Base-by-base conservation (phyloP, 2,113 vertebrate genomes). In the Hydrochoerus hydrochaeris region DNA sequence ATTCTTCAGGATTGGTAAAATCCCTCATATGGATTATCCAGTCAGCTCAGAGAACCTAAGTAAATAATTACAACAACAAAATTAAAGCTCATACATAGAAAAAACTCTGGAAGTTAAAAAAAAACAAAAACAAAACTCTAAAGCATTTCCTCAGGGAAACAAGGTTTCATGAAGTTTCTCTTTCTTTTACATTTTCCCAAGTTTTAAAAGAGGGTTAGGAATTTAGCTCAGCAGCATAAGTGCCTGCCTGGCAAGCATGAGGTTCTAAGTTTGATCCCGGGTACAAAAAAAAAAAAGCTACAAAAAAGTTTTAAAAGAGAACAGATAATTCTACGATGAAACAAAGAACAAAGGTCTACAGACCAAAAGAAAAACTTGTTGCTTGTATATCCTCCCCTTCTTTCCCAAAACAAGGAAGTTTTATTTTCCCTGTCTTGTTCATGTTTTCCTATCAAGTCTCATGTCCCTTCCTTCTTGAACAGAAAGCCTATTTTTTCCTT, bases 41-140 rank as follows among this genome's bases (percentile, higher is more conserved):
- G 30, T 49, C n/a, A 63, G 54, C 26, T 84, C 63, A 94, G 91
- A 95, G 90, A 75, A 71, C 11, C 49, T 77, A 91, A 91, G 46
- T 60, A 89, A 90, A 84, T 57, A 30, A 93, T 75, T 35, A 81
- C 57, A 88, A 73, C 17, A 69, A 81, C 41, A 90, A 95, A 13
- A 80, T 73, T 67, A 94, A 90, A 95, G 46, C 9, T 88, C 28
- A 88, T 41, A 44, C 7, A 44, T 7, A 73, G 58, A 60, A 88
- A 88, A 94, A 85, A 19, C 16, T 60, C 46, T 46, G 7, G 32
- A 85, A 14, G 49, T 81, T 9, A 78, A 49, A 30, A n/a, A n/a
- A 80, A 60, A 87, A 57, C 46, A 30, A 30, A 30, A n/a, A 73
- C 52, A 87, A 49, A 62, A 30, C 19, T 82, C 41, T 84, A 75